Percentiles rank a stretch among this genome's conserved stretches.
phyloP scores from a whole-genome alignment of 2,888 invertebrate genomes.

The Colletes collaris region DNA sequence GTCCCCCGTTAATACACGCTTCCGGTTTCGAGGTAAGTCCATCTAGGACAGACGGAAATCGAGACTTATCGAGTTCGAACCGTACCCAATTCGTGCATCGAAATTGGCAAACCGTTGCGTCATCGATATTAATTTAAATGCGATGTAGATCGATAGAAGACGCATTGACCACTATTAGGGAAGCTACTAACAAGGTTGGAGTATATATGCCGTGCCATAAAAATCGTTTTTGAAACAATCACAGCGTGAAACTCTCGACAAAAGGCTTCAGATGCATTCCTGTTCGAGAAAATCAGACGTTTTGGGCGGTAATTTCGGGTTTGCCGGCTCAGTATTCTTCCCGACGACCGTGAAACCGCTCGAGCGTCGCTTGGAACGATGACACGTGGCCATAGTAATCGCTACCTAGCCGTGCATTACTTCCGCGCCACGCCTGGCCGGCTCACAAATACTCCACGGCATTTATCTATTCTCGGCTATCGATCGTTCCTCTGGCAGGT shows the following conservation, averaged over 20 bases:
- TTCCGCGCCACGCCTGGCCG: conserved; percentile 67
- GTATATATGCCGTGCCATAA: too few species aligned
- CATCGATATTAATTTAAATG: too few species aligned
- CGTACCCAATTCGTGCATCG: neutral
- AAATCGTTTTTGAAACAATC: too few species aligned
- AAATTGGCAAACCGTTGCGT: too few species aligned
- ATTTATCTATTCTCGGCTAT: conserved; percentile 72
- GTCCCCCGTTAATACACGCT: conserved; percentile 51
- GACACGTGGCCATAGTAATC: conserved; percentile 76
- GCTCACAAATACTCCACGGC: conserved; percentile 31
- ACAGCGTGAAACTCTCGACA: too few species aligned
- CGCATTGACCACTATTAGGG: too few species aligned
- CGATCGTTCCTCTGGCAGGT: conserved; percentile 67
- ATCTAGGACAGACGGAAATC: conserved; percentile 2
- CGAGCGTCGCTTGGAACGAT: conserved; percentile 68
- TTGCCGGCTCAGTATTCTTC: neutral
- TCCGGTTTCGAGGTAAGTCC: conserved; percentile 32
- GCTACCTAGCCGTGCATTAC: conserved; percentile 71
- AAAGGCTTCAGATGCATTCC: too few species aligned
- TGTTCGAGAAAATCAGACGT: neutral
- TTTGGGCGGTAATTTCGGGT: conserved; percentile 19
- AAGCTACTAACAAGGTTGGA: too few species aligned
- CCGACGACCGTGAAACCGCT: conserved; percentile 48
- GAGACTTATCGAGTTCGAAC: neutral
- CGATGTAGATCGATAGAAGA: too few species aligned